Evolutionary conservation across 2,888 invertebrate species (phyloP), one percentile per base, ranked within the genome.

Genomic region (Physocephala rufipes): DNA sequence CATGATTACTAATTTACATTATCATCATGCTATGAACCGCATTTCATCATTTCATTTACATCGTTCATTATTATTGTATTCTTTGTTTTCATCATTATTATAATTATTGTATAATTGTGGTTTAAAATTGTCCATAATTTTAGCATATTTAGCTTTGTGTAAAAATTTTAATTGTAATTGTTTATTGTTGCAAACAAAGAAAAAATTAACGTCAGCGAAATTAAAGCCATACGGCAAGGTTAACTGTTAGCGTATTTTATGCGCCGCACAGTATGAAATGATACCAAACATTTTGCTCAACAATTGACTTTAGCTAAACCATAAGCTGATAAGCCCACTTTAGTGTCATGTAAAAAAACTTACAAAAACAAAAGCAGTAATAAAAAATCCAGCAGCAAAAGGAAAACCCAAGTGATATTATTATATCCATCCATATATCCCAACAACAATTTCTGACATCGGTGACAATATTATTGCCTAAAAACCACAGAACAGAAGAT

Each of bases 191-290:
- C 36, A 36, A 9, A 9, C 36, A 9, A 36, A 36, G 5, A 4
- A 36, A 36, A 36, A n/a, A n/a, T n/a, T n/a, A n/a, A 9, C 43
- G 3, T 24, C 19, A n/a, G 15, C 55, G 67, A 28, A 67, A 67
- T 21, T 58, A 13, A 21, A 67, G 43, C 30, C 21, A 13, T 43
- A 67, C 58, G 43, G 15, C 67, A 67, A 67, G 67, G 67, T 43
- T 67, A 67, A 43, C 66, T 66, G 53, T 36, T 66, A 45, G 67
- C 43, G 67, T 55, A 36, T 36, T 36, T 36, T 9, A 36, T 45
- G n/a, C 28, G 55, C 24, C 55, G 26, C 19, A 51, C n/a, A n/a
- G n/a, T n/a, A n/a, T 30, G 36, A 67, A 58, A 21, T 66, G 47
- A 65, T 65, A 65, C 16, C 49, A 3, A 49, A 15, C 49, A 12